Base-by-base conservation (phyloP, 2,797 vertebrate species). In the Chaunax sp. region DNA sequence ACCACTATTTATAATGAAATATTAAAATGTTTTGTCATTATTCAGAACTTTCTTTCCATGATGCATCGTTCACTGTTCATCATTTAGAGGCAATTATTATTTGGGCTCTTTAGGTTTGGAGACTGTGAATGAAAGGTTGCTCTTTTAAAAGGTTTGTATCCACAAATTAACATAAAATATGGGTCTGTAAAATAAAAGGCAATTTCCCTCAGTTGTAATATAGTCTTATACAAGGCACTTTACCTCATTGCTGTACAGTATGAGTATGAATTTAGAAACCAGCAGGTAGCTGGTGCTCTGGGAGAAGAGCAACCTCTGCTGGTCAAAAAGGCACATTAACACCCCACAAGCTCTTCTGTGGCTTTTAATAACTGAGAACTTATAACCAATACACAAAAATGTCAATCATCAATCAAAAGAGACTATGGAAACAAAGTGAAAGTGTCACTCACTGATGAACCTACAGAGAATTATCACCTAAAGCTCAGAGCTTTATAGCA, bases 1-100 rank as follows among this genome's bases (percentile, higher is more conserved):
- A 52, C 71, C 65, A 61, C 66, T 92, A 92, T 92, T 92, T 92
- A 92, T 89, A 92, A 90, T 92, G 91, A 92, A 92, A 65, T 40
- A 25, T 65, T 64, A 40, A 78, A 75, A 80, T 8, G 23, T 28
- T 8, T 69, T 40, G 60, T 81, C 62, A 12, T 45, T 57, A 56
- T 60, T 85, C 0, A 2, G 23, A 49, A 6, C 2, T 1, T 58
- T 8, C 2, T 43, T 45, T 3, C 4, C n/a, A 46, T 9, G 1
- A 50, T 45, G 33, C 45, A 22, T 46, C 7, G 12, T 59, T 30
- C n/a, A 28, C 37, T 9, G 6, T 19, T 19, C 33, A 46, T 25
- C 4, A 9, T 30, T 30, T 9, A 30, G 14, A 54, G 6, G 4
- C 23, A 22, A 7, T 25, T 5, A 35, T 23, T 8, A 15, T 23